Evolutionary conservation across 1,140 invertebrate genomes (phyloP).

Genomic region (Medauroidea extradentata): DNA sequence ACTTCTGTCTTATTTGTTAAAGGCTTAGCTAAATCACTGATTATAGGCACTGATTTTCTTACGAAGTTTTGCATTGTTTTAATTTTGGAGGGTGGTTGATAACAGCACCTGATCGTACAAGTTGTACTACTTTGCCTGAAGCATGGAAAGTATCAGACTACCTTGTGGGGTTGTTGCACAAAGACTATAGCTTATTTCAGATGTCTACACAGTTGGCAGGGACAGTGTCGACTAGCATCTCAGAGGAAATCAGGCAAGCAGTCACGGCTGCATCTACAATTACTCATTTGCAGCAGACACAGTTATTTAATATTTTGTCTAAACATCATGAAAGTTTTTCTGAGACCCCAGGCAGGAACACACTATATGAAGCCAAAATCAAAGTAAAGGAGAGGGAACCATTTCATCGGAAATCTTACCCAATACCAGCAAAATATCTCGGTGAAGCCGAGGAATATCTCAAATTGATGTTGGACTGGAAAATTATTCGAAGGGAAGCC

Average conservation of each 20-base stretch:
- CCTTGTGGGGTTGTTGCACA: background rate
- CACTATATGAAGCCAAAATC: background rate
- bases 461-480: slow-evolving; percentile 20
- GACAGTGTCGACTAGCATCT: background rate
- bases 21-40: background rate
- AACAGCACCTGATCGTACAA: no score
- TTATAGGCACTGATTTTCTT: background rate
- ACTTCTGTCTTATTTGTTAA: background rate
- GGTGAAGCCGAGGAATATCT: slow-evolving; percentile 16
- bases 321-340: background rate
- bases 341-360: background rate
- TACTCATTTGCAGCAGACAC: background rate
- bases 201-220: background rate
- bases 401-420: slow-evolving; percentile 20
- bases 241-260: background rate
- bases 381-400: slow-evolving; percentile 13
- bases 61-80: background rate
- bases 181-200: background rate
- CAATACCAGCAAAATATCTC: slow-evolving; percentile 18
- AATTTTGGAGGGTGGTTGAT: background rate
- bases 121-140: no score
- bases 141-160: background rate
- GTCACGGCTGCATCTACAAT: background rate
- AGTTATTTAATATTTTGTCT: background rate
- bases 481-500: slow-evolving; percentile 23